Conservation (phyloP, 2,888 invertebrate genomes). For the Malthinus seriepunctatus region DNA sequence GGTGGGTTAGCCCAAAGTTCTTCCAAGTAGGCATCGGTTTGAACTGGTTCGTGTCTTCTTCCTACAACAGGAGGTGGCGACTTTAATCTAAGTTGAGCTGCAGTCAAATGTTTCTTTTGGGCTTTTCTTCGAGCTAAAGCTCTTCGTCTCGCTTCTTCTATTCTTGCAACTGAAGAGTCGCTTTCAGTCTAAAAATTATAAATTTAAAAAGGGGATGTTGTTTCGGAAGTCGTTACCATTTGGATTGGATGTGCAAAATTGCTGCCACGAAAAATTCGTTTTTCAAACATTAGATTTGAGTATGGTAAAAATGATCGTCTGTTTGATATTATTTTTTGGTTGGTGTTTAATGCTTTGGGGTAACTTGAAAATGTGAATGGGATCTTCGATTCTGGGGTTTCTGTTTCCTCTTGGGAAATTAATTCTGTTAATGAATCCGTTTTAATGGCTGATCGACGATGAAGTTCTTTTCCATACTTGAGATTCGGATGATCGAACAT, state of each 20-base stretch:
- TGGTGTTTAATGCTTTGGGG: not conserved
- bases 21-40: slow-evolving; percentile 88
- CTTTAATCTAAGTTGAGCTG: slow-evolving; percentile 60
- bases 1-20: slow-evolving; percentile 78
- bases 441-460: not conserved
- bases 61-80: slow-evolving; percentile 72
- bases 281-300: slow-evolving; percentile 89
- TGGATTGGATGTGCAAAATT: slow-evolving; percentile 64
- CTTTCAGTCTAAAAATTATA: slow-evolving; percentile 53
- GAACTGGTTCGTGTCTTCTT: slow-evolving; percentile 82
- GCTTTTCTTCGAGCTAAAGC: slow-evolving; percentile 74
- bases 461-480: not conserved
- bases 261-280: slow-evolving; percentile 82
- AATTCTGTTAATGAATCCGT: not conserved
- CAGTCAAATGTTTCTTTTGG: slow-evolving; percentile 60
- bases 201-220: not conserved
- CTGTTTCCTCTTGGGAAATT: too few species aligned
- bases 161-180: slow-evolving; percentile 51
- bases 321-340: not conserved
- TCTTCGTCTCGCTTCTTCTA: slow-evolving; percentile 71
- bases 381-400: not conserved
- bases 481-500: not conserved
- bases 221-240: slow-evolving; percentile 42
- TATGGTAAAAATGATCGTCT: slow-evolving; percentile 60
- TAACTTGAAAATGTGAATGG: not conserved